A percentile compares a stretch with the other conserved stretches of the same genome.
Evolutionary conservation across 2,113 vertebrate genomes (phyloP).

Genomic region (Merops nubicus): DNA sequence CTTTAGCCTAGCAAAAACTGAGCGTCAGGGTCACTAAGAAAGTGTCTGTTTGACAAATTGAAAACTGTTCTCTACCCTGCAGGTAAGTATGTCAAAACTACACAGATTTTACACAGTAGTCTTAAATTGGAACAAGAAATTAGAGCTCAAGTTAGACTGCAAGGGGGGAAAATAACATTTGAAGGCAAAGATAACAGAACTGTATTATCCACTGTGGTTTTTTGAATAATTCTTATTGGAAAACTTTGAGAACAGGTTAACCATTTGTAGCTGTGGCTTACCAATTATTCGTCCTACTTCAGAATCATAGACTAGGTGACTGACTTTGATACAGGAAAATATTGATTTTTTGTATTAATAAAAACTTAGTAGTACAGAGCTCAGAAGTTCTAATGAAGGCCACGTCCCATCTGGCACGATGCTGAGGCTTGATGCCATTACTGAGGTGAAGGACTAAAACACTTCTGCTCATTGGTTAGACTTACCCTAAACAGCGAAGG

Average conservation of each 20-base stretch:
- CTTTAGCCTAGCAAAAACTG: not conserved
- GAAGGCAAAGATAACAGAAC: not conserved
- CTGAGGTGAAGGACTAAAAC: not conserved
- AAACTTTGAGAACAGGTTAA: not conserved
- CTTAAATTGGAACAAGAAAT: not conserved
- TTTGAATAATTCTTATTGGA: not conserved
- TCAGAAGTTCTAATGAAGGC: not conserved
- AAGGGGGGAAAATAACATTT: not conserved
- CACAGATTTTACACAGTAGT: not conserved
- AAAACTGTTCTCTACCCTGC: not conserved
- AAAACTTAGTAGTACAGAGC: not conserved
- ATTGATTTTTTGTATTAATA: not conserved
- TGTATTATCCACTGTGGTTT: not conserved
- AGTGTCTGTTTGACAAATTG: not conserved
- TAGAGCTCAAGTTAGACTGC: not conserved
- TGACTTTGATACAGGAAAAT: not conserved
- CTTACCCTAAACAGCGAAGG: not conserved
- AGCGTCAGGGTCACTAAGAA: not conserved
- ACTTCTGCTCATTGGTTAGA: not conserved
- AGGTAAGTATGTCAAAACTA: not conserved
- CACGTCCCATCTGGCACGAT: not conserved
- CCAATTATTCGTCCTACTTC: not conserved
- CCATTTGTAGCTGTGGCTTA: not conserved
- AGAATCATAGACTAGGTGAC: not conserved
- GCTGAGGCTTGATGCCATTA: not conserved